Conservation (phyloP, 37 sponge, comb jelly and placozoan species). For the Halisarca cf. caerulea region DNA sequence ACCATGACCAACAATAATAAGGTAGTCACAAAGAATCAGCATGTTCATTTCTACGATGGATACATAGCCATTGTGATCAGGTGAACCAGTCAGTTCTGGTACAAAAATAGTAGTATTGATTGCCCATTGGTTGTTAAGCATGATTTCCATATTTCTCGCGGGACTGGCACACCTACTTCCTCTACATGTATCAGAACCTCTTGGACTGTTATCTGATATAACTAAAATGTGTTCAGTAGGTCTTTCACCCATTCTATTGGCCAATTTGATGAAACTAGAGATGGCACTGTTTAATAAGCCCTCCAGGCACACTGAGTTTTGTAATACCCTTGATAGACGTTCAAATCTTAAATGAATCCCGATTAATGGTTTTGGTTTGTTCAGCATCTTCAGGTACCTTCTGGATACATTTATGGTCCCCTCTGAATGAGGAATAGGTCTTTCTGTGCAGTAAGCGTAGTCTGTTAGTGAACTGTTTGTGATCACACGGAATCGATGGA, state of each 20-base stretch:
- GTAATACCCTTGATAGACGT: no score
- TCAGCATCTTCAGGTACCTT: background rate
- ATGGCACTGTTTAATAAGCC: no score
- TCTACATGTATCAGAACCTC: no score
- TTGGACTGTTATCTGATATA: no score
- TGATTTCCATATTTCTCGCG: no score
- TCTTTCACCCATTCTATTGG: no score
- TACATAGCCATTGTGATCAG: slow-evolving; percentile 37
- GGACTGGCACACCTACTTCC: no score
- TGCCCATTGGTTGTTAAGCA: no score
- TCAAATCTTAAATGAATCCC: slow-evolving; percentile 45
- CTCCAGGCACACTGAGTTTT: no score
- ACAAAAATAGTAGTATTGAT: no score
- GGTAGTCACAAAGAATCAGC: slow-evolving; percentile 38
- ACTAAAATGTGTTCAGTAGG: background rate
- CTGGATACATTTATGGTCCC: background rate
- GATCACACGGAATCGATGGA: background rate
- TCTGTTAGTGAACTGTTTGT: background rate
- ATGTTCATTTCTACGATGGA: slow-evolving; percentile 55
- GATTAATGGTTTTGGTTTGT: background rate
- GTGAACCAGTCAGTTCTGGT: background rate
- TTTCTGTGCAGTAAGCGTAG: background rate
- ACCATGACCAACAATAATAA: slow-evolving; percentile 43
- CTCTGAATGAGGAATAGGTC: background rate
- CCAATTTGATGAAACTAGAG: no score